Evolutionary conservation across 1,140 invertebrate genomes (phyloP), one percentile per base, ranked within the genome.

Genomic region (Scaptomyza graminum): DNA sequence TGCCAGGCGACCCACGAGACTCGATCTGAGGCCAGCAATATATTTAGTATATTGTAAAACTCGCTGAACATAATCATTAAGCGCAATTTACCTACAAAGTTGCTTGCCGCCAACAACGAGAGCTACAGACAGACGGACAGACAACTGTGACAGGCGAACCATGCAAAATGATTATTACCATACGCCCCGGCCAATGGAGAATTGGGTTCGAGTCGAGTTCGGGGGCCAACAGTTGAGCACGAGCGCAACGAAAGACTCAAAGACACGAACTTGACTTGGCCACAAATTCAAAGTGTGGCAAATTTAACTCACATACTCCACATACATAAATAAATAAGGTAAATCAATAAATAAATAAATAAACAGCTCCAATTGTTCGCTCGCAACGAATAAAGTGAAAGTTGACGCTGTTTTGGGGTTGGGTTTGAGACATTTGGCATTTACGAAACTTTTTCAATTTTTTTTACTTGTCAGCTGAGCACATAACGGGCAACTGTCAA

Each of bases 41-140:
- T 75, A 70, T 87, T 69, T 85, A 34, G 8, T 34, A 34, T 34
- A 85, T 87, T 87, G 82, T 87, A 69, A 72, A 78, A 74, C 60
- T 72, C 60, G 73, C 76, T 88, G 83, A 88, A 88, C 79, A 88
- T 79, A 88, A 88, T 88, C 83, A 88, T 88, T 88, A 88, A 89
- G 84, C 79, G 83, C 80, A 88, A 88, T 88, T 88, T 88, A 89
- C 83, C 83, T 88, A 87, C 84, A 87, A 88, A 87, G 84, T 88
- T 78, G 67, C 67, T 73, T 83, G 83, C 83, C 83, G 82, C 82
- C 79, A 76, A 72, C 74, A 72, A 43, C 18, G 51, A 31, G 44
- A 41, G 41, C 43, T 12, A 41, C 25, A 46, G 44, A 18, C 18
- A 5, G 50, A 37, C 5, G 11, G 41, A 9, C 39, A 37, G 18